A percentile compares a stretch with the other conserved stretches of the same genome.
Conservation (phyloP, 1,140 invertebrate genomes). For the Sipha flava region DNA sequence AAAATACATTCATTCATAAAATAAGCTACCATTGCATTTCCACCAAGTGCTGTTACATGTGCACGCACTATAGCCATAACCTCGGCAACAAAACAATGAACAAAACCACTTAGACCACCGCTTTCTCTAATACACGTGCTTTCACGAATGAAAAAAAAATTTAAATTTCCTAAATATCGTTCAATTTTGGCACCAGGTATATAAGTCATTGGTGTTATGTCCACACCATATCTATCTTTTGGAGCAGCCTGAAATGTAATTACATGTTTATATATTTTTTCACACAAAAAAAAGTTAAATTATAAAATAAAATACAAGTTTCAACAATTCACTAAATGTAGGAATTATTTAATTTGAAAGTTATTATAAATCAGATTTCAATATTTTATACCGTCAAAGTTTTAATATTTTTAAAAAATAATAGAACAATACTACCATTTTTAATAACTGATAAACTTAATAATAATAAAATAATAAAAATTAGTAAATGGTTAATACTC, state of each 20-base stretch:
- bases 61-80: conserved; percentile 82
- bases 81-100: conserved; percentile 87
- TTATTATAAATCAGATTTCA: no score
- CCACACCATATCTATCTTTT: conserved; percentile 65
- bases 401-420: no score
- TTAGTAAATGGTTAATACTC: no score
- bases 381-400: no score
- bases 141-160: conserved; percentile 93
- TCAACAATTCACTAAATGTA: no score
- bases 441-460: no score
- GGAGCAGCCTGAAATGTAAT: conserved; percentile 48
- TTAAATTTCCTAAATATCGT: conserved; percentile 82
- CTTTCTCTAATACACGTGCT: conserved; percentile 82
- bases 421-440: no score
- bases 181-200: conserved; percentile 72
- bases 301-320: no score
- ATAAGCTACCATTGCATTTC: conserved; percentile 89
- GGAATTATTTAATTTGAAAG: no score
- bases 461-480: no score
- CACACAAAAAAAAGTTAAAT: no score
- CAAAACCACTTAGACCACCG: conserved; percentile 85
- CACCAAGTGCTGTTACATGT: conserved; percentile 85
- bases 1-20: conserved; percentile 86
- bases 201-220: conserved; percentile 74
- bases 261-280: background rate